These are phyloP conservation scores for Phalloptychus januarius DNA, from an alignment of 2,797 vertebrate species.

Conservation along the genomic window DNA sequence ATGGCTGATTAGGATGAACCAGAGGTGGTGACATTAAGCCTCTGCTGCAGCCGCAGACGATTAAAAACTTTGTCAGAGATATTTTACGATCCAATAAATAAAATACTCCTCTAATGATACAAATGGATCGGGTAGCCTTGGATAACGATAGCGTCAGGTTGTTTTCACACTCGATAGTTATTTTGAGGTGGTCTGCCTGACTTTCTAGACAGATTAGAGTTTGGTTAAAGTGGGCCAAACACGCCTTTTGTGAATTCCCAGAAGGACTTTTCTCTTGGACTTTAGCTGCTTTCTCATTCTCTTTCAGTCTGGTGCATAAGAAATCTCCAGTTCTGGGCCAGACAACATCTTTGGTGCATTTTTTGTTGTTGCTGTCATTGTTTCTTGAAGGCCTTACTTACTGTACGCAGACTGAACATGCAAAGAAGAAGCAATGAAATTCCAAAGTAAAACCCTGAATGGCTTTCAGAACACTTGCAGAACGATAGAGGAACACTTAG, in stretches of 20 bases:
- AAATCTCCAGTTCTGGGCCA: background rate
- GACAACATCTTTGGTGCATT: background rate
- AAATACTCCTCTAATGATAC: conserved; percentile 44
- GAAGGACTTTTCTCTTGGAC: background rate
- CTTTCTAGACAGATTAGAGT: too few species aligned
- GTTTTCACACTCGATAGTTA: too few species aligned
- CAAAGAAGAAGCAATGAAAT: background rate
- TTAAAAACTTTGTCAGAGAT: conserved; percentile 26
- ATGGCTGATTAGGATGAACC: conserved; percentile 19
- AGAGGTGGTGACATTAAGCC: conserved; percentile 38
- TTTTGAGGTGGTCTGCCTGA: too few species aligned
- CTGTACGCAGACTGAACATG: background rate
- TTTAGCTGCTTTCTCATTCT: background rate
- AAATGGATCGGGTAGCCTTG: conserved; percentile 4
- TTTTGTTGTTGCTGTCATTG: background rate
- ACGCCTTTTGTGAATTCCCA: too few species aligned
- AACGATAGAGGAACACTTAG: background rate
- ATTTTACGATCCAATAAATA: conserved; percentile 34
- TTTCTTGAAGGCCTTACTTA: background rate
- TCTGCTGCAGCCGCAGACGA: conserved; percentile 12
- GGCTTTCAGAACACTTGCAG: background rate
- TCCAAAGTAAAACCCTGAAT: background rate
- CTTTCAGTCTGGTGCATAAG: background rate
- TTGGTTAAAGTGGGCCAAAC: too few species aligned
- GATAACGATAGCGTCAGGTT: background rate